Evolutionary conservation across 2,797 vertebrate genomes (phyloP).

Genomic region (Tapirus indicus): DNA sequence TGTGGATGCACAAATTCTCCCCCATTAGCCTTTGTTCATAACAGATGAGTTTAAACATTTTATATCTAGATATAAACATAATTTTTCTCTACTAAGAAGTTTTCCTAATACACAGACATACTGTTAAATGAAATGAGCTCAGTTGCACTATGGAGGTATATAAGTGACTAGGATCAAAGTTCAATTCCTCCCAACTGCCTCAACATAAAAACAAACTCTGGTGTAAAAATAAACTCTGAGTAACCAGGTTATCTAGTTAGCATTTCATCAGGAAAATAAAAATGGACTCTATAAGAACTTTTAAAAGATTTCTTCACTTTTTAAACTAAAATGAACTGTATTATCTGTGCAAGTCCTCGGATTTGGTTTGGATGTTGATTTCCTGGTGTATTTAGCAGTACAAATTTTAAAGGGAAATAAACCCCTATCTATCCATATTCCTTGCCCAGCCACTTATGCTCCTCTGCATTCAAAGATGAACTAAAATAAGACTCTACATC

Average conservation of each 20-base stretch:
- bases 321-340: neutral
- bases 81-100: neutral
- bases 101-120: neutral
- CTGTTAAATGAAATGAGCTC: neutral
- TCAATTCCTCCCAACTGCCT: neutral
- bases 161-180: neutral
- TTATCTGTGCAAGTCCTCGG: neutral
- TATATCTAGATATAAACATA: constrained; percentile 38
- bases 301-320: neutral
- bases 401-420: neutral
- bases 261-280: constrained; percentile 59
- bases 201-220: constrained; percentile 28
- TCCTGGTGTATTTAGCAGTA: neutral
- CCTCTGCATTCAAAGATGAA: neutral
- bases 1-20: neutral
- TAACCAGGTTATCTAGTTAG: neutral
- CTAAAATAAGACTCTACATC: constrained; percentile 74
- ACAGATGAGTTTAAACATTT: constrained; percentile 13
- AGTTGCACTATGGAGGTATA: neutral
- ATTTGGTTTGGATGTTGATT: neutral
- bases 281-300: neutral
- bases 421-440: neutral
- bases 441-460: neutral
- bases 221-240: constrained; percentile 19
- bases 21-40: neutral